These are phyloP conservation scores for Drosophila paramelanica DNA, from an alignment of 2,888 invertebrate genomes.

Conservation along the genomic window DNA sequence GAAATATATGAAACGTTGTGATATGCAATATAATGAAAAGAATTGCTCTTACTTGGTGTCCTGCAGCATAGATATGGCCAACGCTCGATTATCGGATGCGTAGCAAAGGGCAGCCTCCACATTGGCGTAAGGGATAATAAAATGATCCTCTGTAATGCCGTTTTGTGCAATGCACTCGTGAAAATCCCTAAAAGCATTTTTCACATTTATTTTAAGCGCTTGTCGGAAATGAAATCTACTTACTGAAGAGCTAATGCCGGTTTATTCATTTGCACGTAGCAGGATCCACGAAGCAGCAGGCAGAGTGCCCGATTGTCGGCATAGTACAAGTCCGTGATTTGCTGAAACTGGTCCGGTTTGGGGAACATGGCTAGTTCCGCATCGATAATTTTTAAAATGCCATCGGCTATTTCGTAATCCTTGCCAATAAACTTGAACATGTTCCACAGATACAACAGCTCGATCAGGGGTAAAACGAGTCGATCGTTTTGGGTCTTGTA, in stretches of 20 bases:
- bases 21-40: too few relatives aligned
- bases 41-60: constrained; percentile 90
- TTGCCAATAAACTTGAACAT: constrained; percentile 93
- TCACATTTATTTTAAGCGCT: too few relatives aligned
- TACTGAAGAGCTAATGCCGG: constrained; percentile 92
- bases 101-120: constrained; percentile 94
- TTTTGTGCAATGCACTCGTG: constrained; percentile 86
- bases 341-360: not conserved
- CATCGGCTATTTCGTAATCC: constrained; percentile 88
- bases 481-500: constrained; percentile 90
- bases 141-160: constrained; percentile 92
- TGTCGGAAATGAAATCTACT: constrained; percentile 16
- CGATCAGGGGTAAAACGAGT: constrained; percentile 93
- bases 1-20: constrained; percentile 20
- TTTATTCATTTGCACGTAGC: constrained; percentile 91
- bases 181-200: constrained; percentile 56
- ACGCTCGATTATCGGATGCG: constrained; percentile 88
- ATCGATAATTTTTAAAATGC: constrained; percentile 88
- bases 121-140: constrained; percentile 93
- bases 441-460: constrained; percentile 97
- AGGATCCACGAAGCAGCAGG: constrained; percentile 92
- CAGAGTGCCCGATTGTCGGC: constrained; percentile 91
- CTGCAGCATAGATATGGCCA: constrained; percentile 90
- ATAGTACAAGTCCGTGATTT: constrained; percentile 83
- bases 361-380: constrained; percentile 83